Evolutionary conservation across 1,140 invertebrate species (phyloP).

Genomic region (Sarcophaga bullata): DNA sequence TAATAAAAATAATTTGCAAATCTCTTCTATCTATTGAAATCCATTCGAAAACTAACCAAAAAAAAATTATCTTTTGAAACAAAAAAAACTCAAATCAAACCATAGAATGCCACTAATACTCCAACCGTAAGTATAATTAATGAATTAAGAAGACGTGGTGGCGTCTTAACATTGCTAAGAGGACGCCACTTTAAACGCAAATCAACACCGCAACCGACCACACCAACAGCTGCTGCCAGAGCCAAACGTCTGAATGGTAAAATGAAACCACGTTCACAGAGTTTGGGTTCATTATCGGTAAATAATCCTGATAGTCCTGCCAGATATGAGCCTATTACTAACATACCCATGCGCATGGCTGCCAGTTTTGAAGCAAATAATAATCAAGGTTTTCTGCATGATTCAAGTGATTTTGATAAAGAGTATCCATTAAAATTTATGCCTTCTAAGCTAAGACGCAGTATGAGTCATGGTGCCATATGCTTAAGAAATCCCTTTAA

Average conservation of each 20-base stretch:
- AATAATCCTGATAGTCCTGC: slow-evolving; percentile 55
- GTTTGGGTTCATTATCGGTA: slow-evolving; percentile 64
- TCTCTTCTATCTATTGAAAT: slow-evolving; percentile 24
- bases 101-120: slow-evolving; percentile 52
- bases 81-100: slow-evolving; percentile 16
- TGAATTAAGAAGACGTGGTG: slow-evolving; percentile 60
- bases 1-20: not conserved
- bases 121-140: slow-evolving; percentile 61
- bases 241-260: slow-evolving; percentile 53
- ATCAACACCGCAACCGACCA: slow-evolving; percentile 59
- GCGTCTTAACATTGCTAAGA: slow-evolving; percentile 58
- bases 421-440: slow-evolving; percentile 48
- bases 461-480: slow-evolving; percentile 34
- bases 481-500: slow-evolving; percentile 19
- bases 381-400: slow-evolving; percentile 44
- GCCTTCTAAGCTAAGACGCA: slow-evolving; percentile 36
- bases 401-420: slow-evolving; percentile 51
- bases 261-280: slow-evolving; percentile 60
- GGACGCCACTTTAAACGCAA: slow-evolving; percentile 62
- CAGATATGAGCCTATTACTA: slow-evolving; percentile 63
- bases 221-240: slow-evolving; percentile 53
- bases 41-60: slow-evolving; percentile 27
- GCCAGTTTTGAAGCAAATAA: slow-evolving; percentile 53
- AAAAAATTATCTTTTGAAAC: slow-evolving; percentile 7
- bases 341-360: slow-evolving; percentile 57